These are phyloP conservation scores for Chrysolina americana DNA, from an alignment of 2,888 invertebrate genomes.

Conservation along the genomic window DNA sequence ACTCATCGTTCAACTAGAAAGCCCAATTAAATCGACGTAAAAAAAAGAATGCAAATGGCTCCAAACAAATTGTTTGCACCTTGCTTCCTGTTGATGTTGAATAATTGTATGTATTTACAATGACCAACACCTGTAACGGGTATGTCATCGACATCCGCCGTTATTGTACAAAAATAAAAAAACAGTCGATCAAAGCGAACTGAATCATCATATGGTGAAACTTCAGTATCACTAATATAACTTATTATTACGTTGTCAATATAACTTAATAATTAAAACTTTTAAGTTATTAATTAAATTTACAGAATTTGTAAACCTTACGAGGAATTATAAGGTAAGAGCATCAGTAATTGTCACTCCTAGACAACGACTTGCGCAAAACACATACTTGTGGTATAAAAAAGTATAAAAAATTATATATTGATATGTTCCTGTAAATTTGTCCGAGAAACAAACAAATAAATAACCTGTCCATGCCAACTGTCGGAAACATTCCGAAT, in stretches of 20 bases:
- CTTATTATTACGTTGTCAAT: background rate
- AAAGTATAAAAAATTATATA: too few relatives aligned
- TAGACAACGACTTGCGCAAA: too few relatives aligned
- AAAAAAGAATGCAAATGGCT: conserved; percentile 31
- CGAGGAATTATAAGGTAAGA: too few relatives aligned
- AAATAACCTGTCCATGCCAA: too few relatives aligned
- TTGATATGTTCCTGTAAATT: too few relatives aligned
- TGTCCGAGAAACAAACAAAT: too few relatives aligned
- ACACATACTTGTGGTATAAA: too few relatives aligned
- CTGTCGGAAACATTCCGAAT: too few relatives aligned
- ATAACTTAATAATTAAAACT: background rate
- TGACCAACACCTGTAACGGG: conserved; percentile 31
- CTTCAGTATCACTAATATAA: background rate
- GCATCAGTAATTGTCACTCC: too few relatives aligned
- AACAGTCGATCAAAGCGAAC: background rate
- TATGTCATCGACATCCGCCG: conserved; percentile 22
- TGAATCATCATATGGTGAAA: background rate
- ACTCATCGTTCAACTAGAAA: conserved; percentile 24
- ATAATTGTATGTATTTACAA: conserved; percentile 28
- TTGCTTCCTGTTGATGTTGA: conserved; percentile 44
- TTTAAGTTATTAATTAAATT: too few relatives aligned
- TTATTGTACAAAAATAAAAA: conserved; percentile 15
- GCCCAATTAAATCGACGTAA: conserved; percentile 31
- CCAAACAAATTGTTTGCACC: conserved; percentile 44
- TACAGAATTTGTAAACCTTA: too few relatives aligned